These are phyloP conservation scores for Eristalis tenax DNA, from an alignment of 2,888 invertebrate genomes.

Conservation along the genomic window DNA sequence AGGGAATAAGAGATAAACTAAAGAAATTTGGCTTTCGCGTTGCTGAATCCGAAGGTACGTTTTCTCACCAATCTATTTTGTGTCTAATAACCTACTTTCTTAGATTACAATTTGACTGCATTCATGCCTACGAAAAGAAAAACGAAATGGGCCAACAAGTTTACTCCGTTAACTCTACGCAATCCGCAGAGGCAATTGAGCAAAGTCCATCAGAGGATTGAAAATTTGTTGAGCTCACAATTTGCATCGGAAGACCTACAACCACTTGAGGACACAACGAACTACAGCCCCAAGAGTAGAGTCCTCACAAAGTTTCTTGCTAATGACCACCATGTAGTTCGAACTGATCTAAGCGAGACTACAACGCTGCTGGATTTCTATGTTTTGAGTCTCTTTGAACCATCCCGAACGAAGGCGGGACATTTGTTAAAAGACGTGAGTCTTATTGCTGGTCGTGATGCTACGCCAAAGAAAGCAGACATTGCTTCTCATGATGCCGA, in stretches of 20 bases:
- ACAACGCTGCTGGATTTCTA: conserved; percentile 80
- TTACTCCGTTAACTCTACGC: conserved; percentile 79
- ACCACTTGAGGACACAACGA: conserved; percentile 3
- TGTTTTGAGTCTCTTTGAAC: conserved; percentile 82
- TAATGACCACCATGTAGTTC: conserved; percentile 48
- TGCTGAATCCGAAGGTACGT: conserved; percentile 76
- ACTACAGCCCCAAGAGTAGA: conserved; percentile 3
- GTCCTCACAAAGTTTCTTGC: conserved; percentile 5
- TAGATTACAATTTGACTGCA: conserved; percentile 76
- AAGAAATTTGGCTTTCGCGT: conserved; percentile 84
- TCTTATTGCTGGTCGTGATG: conserved; percentile 85
- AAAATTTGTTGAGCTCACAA: conserved; percentile 74
- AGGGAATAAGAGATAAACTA: conserved; percentile 82
- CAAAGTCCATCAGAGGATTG: conserved; percentile 75
- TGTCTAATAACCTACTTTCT: conserved; percentile 5
- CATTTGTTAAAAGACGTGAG: conserved; percentile 85
- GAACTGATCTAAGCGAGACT: conserved; percentile 31
- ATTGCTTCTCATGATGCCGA: conserved; percentile 45
- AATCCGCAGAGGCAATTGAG: conserved; percentile 75
- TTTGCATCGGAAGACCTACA: conserved; percentile 49
- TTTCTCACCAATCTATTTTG: neutral
- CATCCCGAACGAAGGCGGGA: conserved; percentile 80
- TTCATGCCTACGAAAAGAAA: conserved; percentile 74
- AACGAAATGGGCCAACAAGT: conserved; percentile 79
- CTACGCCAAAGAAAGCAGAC: conserved; percentile 80